Evolutionary conservation across 2,797 vertebrate genomes (phyloP), one percentile per base, ranked within the genome.

Genomic region (Trematocara caparti): DNA sequence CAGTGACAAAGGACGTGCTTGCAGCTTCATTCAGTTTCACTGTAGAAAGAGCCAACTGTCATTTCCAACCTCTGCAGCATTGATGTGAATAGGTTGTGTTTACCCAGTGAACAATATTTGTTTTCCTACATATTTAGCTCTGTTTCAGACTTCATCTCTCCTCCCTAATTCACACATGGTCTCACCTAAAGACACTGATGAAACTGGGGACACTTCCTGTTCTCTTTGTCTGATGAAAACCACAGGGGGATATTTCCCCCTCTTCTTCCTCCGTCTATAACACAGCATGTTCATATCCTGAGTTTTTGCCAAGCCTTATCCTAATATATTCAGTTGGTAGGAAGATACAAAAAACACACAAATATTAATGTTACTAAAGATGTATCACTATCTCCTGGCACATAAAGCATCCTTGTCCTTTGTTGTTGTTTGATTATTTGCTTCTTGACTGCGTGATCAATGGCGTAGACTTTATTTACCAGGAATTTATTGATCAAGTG

Each of bases 401-500:
- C 21, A 38, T 78, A 50, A 45, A 8, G 57, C 17, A 71, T 75
- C 12, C 12, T 47, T 50, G 55, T 53, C 24, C 24, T 32, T 30
- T 24, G 34, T 78, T 34, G 9, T 45, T 47, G 57, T 69, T 69
- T 69, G 40, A 75, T 66, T 84, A 55, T 53, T 75, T 72, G 55
- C 27, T 55, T 53, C 27, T 53, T 34, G 24, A 47, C 51, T 49
- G 21, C 38, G 32, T 78, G 62, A 90, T 88, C 83, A 78, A 64
- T 78, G 40, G 34, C 12, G 6, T 51, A 38, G 73, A 86, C 84
- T 88, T 91, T 89, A 83, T 90, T 90, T 88, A 85, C 83, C 30
- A 59, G 73, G 34, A 77, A 79, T 4, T 10, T 87, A 94, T 95
- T 79, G 90, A 95, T 88, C 71, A 87, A 53, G 57, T 83, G 76